Evolutionary conservation across 2,888 invertebrate genomes (phyloP).

Genomic region (Ectemnius cavifrons): DNA sequence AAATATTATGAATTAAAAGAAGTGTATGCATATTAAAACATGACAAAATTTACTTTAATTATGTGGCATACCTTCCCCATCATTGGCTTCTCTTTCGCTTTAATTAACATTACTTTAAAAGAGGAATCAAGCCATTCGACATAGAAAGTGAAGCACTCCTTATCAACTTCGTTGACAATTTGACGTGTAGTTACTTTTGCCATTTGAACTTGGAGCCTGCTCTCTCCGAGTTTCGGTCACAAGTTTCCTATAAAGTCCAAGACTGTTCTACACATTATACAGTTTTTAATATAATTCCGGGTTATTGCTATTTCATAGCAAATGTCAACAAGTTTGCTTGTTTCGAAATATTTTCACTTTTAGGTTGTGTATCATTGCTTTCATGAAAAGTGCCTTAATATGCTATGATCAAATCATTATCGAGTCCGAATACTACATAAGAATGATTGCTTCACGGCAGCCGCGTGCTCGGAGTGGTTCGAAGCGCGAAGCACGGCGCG

Average conservation of each 20-base stretch:
- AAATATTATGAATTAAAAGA: not conserved
- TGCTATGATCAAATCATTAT: too few relatives aligned
- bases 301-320: not conserved
- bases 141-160: constrained; percentile 39
- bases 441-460: too few relatives aligned
- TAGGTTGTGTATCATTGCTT: too few relatives aligned
- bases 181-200: constrained; percentile 35
- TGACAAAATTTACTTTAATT: not conserved
- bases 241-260: too few relatives aligned
- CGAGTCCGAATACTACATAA: too few relatives aligned
- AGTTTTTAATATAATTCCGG: too few relatives aligned
- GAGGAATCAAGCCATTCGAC: constrained; percentile 49
- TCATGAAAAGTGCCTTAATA: too few relatives aligned
- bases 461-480: too few relatives aligned
- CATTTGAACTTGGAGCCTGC: constrained; percentile 19
- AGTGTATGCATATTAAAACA: not conserved
- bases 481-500: too few relatives aligned
- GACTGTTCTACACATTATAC: too few relatives aligned
- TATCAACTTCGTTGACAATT: constrained; percentile 50
- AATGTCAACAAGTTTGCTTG: constrained; percentile 44
- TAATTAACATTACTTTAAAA: constrained; percentile 50
- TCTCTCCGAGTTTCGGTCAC: too few relatives aligned
- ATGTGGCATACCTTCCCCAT: constrained; percentile 53
- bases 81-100: constrained; percentile 36
- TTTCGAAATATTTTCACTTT: constrained; percentile 73